Base-by-base conservation (phyloP, 2,113 vertebrate genomes). In the Toxostoma redivivum region DNA sequence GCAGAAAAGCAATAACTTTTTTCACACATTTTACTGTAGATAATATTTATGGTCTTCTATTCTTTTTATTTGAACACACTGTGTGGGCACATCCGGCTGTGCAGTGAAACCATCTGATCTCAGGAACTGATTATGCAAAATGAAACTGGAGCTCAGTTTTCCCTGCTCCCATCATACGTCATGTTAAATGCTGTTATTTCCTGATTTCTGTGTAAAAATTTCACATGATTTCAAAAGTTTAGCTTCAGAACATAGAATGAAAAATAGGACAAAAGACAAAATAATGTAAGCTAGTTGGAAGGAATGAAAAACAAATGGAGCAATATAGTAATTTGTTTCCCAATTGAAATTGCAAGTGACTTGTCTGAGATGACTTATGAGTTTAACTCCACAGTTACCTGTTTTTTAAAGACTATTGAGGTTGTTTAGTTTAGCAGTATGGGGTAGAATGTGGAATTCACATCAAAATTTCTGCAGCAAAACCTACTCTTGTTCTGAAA, bases 11-110 rank as follows among this genome's bases (percentile, higher is more conserved):
- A 86, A 67, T 86, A 86, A 64, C 35, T 35, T 95, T 90, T 92
- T 92, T 94, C 82, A 93, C 92, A 94, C 95, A 16, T 94, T 90
- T 74, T 74, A 28, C 31, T 45, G n/a, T 20, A 92, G 72, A 74
- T 92, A 86, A 60, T 83, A 51, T 81, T 92, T 95, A 87, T 88
- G 60, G 18, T 76, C 42, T 70, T 86, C 44, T 80, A 13, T 42
- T 72, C 47, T 70, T 88, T 95, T 83, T 73, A 62, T 96, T 54
- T 78, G 47, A 88, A 60, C 53, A 56, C 1, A 2, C 23, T 65
- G 20, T 91, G 42, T 47, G 79, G 66, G 20, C 28, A 53, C 37
- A 67, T 51, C 67, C 67, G 80, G 60, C 71, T 70, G 47, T 88
- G 79, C 60, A 93, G 62, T 58, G 71, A 90, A 94, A 66, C 5